Conservation (phyloP, 2,888 invertebrate genomes). For the Anoncus sp. region DNA sequence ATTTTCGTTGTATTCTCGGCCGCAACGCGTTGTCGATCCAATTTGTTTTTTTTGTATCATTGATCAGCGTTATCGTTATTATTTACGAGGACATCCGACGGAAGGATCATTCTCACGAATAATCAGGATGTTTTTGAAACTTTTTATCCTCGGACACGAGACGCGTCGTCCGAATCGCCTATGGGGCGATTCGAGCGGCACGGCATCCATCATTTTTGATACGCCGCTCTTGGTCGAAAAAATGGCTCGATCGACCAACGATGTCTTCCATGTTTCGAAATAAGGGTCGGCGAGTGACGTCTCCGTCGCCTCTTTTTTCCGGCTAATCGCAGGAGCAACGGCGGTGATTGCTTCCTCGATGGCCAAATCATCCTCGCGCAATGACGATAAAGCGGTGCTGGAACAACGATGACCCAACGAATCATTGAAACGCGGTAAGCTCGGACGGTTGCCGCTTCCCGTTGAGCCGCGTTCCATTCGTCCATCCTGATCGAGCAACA, state of each 20-base stretch:
- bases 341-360: no score
- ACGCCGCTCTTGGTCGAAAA: constrained; percentile 72
- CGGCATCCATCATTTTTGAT: not conserved
- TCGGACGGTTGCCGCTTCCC: not conserved
- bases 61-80: constrained; percentile 14
- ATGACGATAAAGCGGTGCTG: no score
- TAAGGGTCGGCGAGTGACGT: constrained; percentile 68
- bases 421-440: no score
- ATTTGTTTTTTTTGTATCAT: no score
- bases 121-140: constrained; percentile 84
- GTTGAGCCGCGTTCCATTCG: constrained; percentile 60
- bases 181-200: constrained; percentile 69
- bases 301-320: constrained; percentile 50
- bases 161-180: constrained; percentile 85
- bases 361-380: no score
- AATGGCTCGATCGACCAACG: constrained; percentile 61
- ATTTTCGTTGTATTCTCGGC: no score
- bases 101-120: constrained; percentile 24
- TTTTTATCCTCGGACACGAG: constrained; percentile 87
- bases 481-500: constrained; percentile 87
- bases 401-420: not conserved
- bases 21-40: no score
- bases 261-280: constrained; percentile 75
- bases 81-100: not conserved
- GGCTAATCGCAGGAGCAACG: not conserved